A percentile compares a stretch with the other conserved stretches of the same genome.
Conservation (phyloP, 2,113 vertebrate species). For the Lethenteron camtschaticum region DNA sequence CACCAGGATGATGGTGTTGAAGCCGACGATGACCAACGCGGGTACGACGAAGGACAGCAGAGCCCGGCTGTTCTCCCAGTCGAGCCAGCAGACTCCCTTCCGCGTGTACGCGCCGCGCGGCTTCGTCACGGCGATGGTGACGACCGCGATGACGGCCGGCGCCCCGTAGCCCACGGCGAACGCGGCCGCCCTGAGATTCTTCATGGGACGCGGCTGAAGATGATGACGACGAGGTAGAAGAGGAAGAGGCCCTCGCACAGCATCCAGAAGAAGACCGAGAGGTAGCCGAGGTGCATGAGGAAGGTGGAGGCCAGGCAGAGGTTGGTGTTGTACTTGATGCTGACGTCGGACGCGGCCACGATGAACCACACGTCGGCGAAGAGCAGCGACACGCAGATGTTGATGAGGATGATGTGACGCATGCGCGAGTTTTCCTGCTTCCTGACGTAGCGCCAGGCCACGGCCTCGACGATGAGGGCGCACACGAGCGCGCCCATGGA, state of each 20-base stretch:
- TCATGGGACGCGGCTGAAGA: slow-evolving; percentile 36
- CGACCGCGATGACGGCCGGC: slow-evolving; percentile 36
- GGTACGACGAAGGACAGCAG: slow-evolving; percentile 47
- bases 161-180: slow-evolving; percentile 43
- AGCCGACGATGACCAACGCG: slow-evolving; percentile 32
- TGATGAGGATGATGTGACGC: slow-evolving; percentile 46
- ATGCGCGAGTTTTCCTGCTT: slow-evolving; percentile 39
- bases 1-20: slow-evolving; percentile 39
- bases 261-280: slow-evolving; percentile 78
- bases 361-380: slow-evolving; percentile 47
- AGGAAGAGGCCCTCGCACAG: slow-evolving; percentile 44
- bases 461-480: slow-evolving; percentile 34
- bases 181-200: slow-evolving; percentile 19
- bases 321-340: background rate
- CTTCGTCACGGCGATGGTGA: slow-evolving; percentile 39
- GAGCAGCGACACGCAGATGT: slow-evolving; percentile 39
- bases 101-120: slow-evolving; percentile 25
- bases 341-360: slow-evolving; percentile 12
- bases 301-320: slow-evolving; percentile 44
- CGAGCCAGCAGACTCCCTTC: slow-evolving; percentile 42
- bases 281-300: slow-evolving; percentile 59
- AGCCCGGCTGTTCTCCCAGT: slow-evolving; percentile 38
- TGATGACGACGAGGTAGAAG: slow-evolving; percentile 35
- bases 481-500: slow-evolving; percentile 39
- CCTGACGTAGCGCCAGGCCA: slow-evolving; percentile 34